These are phyloP conservation scores for Xanthia togata DNA, from an alignment of 2,888 invertebrate genomes.

Conservation along the genomic window DNA sequence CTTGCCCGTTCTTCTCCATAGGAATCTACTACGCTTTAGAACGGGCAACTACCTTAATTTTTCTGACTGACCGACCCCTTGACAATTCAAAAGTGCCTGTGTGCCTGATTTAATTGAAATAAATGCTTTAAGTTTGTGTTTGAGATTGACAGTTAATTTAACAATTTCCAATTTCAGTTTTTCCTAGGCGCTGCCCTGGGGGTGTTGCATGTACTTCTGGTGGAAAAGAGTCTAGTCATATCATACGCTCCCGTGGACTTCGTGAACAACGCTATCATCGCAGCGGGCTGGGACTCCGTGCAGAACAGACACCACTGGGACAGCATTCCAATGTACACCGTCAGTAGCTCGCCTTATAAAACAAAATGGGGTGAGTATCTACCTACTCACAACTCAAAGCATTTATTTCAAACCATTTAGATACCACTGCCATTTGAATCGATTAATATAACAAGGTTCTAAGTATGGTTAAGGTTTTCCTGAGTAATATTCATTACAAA, in stretches of 20 bases:
- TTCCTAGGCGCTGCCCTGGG: conserved; percentile 19
- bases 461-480: too few relatives aligned
- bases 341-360: not conserved
- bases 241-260: conserved; percentile 62
- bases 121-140: not conserved
- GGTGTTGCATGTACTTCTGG: conserved; percentile 18
- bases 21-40: too few relatives aligned
- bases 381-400: not conserved
- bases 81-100: not conserved
- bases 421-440: not conserved
- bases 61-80: not conserved
- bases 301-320: conserved; percentile 24
- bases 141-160: not conserved
- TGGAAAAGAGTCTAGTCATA: not conserved
- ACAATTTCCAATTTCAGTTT: conserved; percentile 7
- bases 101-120: not conserved
- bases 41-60: too few relatives aligned
- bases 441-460: not conserved
- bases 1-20: too few relatives aligned
- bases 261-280: conserved; percentile 68
- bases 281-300: conserved; percentile 60
- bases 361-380: conserved; percentile 42
- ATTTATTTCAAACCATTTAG: not conserved
- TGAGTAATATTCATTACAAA: too few relatives aligned
- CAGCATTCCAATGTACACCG: conserved; percentile 37